Base-by-base conservation (phyloP, 2,113 vertebrate genomes). In the Phalacrocorax pelagicus region DNA sequence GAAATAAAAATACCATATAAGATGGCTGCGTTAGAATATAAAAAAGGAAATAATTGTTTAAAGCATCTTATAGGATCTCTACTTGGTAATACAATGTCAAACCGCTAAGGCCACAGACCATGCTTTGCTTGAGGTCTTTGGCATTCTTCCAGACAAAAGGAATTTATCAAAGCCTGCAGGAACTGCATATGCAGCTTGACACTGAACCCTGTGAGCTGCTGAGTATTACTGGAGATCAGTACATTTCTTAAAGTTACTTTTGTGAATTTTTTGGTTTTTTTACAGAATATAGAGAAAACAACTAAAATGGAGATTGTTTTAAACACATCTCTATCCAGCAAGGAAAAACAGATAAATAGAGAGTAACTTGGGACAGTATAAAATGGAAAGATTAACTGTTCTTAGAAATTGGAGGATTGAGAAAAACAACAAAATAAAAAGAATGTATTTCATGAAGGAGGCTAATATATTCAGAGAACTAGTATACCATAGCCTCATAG, bases 111-210 rank as follows among this genome's bases (percentile, higher is more conserved):
- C 46, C 72, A 55, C 0, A 4, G 73, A 84, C 38, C 26, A 27
- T 40, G 51, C 8, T 81, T 92, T 84, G 15, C 67, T 80, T 65
- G 66, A 82, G 36, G 52, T 90, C 54, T 88, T 85, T 23, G 27
- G 23, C 75, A 65, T 82, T 80, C 49, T 73, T 92, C 82, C 85
- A 92, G 82, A 44, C 36, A 81, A 32, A 80, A 57, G 58, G 54
- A 93, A 92, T 95, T 93, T 90, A 86, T 82, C 61, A 85, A 90
- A 92, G 49, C 38, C 54, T 82, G 30, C 32, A 86, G 58, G 90
- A 90, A 82, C 34, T 88, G 15, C 17, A 36, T 86, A 58, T 73
- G 86, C 46, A 88, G 46, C 46, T 88, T 86, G 79, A 88, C 36
- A 58, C 24, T 46, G 80, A 86, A 66, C 51, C 46, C 46, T 55